Evolutionary conservation across 2,888 invertebrate genomes (phyloP), one percentile per base, ranked within the genome.

Genomic region (Melieria crassipennis): DNA sequence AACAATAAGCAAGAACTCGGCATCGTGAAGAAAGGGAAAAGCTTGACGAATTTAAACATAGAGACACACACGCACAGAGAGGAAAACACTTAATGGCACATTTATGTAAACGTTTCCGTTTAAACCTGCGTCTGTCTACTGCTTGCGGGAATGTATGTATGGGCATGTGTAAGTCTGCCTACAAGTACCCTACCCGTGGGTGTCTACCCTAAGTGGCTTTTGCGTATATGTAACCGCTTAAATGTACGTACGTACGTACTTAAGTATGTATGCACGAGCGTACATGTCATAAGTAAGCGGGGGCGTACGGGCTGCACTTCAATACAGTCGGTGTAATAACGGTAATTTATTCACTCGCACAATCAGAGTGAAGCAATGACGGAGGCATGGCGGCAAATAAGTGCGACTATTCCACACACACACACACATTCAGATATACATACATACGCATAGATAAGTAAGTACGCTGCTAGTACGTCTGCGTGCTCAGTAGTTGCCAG

Each of bases 81-180:
- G 43, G 46, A 65, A 45, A 65, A 43, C 55, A 65, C 56, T 56
- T 65, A 65, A 65, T 65, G 52, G 56, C 56, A 45, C 65, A 64
- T 64, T 50, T 50, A 50, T 52, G 30, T 13, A 56, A 56, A 65
- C 50, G 65, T 45, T 65, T 65, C 56, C 65, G 45, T 55, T 65
- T 47, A 55, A 56, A 43, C 10, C 46, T 56, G 56, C n/a, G 65
- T 46, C 45, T 65, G 65, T 46, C 52, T 52, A 30, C 30, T 30
- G 30, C 30, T 30, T 30, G 30, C 50, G 63, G 48, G n/a, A 11
- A 63, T 63, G 10, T 63, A 10, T 13, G 6, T 50, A 47, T 63
- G 63, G 42, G 13, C 48, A 30, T 46, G 5, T 62, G 13, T 16
- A 7, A 47, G 48, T 47, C 47, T 45, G 9, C n/a, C 9, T 9